Conservation (phyloP, 2,888 invertebrate genomes). For the Amblyjoppa proteus region DNA sequence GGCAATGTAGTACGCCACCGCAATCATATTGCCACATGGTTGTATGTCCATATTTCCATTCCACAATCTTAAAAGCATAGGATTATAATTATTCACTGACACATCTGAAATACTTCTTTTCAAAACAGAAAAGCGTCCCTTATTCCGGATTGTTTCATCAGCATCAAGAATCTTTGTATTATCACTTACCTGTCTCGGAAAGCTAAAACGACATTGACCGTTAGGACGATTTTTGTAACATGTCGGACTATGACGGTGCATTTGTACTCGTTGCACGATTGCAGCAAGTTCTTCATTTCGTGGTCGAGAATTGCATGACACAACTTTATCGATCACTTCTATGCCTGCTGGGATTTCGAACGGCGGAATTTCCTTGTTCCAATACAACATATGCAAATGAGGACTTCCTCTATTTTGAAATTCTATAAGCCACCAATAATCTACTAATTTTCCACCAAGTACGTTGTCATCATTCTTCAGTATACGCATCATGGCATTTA, state of each 20-base stretch:
- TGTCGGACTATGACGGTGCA: constrained; percentile 68
- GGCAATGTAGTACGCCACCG: constrained; percentile 75
- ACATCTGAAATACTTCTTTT: constrained; percentile 71
- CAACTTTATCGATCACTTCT: constrained; percentile 58
- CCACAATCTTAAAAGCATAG: constrained; percentile 74
- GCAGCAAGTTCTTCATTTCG: constrained; percentile 63
- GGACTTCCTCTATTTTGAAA: too few species aligned
- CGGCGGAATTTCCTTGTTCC: constrained; percentile 72
- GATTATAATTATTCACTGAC: constrained; percentile 77
- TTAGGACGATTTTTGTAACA: constrained; percentile 64
- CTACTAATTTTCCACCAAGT: constrained; percentile 63
- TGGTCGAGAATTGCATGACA: constrained; percentile 62
- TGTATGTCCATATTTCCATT: constrained; percentile 80
- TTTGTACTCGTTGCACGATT: constrained; percentile 68
- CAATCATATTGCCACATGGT: constrained; percentile 77
- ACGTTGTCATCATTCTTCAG: constrained; percentile 63
- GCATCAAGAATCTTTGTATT: constrained; percentile 70
- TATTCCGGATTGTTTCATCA: constrained; percentile 76
- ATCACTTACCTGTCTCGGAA: constrained; percentile 69
- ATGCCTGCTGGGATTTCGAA: constrained; percentile 69
- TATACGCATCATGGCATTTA: constrained; percentile 61
- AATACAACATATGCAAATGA: constrained; percentile 30
- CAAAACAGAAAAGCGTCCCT: constrained; percentile 77
- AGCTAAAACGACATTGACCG: constrained; percentile 72
- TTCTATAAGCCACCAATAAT: constrained; percentile 71